Evolutionary conservation across 1,140 invertebrate genomes (phyloP), one percentile per base, ranked within the genome.

Genomic region (Palaemon carinicauda): DNA sequence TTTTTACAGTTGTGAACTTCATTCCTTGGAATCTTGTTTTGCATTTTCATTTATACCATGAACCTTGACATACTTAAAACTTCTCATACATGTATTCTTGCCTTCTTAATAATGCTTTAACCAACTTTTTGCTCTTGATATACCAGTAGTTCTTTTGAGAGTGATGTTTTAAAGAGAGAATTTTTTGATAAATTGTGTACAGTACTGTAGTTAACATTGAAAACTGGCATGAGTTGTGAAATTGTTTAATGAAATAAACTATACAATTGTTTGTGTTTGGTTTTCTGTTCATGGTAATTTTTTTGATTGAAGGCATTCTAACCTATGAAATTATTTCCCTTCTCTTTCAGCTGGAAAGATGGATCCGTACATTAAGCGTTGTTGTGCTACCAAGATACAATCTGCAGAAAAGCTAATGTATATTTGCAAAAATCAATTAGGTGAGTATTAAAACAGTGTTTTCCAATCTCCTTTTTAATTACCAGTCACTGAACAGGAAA

Each of bases 401-500:
- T 98, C 97, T 0, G 97, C 97, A 0, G 98, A 99, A 92, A 99
- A 99, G 91, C 92, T 99, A 19, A 98, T 98, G 97, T 99, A 99
- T 91, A 98, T 99, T 90, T 99, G 98, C 93, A 99, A 99, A 92
- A 98, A 98, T 93, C 98, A 99, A 91, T 93, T 98, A 90, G 97
- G 97, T 91, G 96, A 91, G 91, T 90, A 80, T 21, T 24, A 80
- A 74, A 24, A 73, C 51, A 82, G 33, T 89, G 81, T 24, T 60
- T 86, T 54, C 73, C 19, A 52, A 74, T 33, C 82, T 83, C 21
- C 56, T n/a, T 54, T 2, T 74, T 21, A 5, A 0, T n/a, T 50
- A 50, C 73, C n/a, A 21, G 10, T 74, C 14, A 50, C 41, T 19
- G 10, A 50, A 74, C 41, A 41, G 3, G 33, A 41, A 41, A 41